These are phyloP conservation scores for Limnephilus marmoratus DNA, from an alignment of 2,888 invertebrate species.

Conservation along the genomic window DNA sequence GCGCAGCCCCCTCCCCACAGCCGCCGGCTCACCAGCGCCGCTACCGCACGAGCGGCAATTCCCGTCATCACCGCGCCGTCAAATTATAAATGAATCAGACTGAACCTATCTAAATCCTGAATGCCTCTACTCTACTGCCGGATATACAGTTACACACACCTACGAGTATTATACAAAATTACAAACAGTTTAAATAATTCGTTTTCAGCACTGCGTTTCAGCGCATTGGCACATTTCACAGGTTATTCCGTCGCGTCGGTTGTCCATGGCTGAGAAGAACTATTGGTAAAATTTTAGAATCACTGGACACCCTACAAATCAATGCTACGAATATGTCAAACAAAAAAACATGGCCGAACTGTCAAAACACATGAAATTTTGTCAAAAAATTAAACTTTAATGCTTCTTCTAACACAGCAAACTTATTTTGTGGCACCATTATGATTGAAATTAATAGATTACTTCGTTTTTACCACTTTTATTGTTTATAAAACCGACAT, in stretches of 20 bases:
- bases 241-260: not conserved
- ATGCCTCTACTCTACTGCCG: not conserved
- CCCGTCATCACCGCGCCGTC: conserved; percentile 22
- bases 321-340: too few species aligned
- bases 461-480: too few species aligned
- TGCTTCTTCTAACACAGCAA: too few species aligned
- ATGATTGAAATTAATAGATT: too few species aligned
- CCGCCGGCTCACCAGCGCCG: conserved; percentile 47
- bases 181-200: not conserved
- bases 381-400: too few species aligned
- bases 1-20: conserved; percentile 70
- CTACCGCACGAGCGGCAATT: not conserved
- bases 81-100: conserved; percentile 41
- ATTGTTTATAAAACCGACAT: too few species aligned
- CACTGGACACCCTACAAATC: too few species aligned
- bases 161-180: conserved; percentile 4
- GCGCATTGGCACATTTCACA: not conserved
- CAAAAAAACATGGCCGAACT: too few species aligned
- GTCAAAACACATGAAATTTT: too few species aligned
- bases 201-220: not conserved
- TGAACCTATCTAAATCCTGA: not conserved
- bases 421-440: too few species aligned
- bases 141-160: not conserved
- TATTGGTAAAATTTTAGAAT: not conserved
- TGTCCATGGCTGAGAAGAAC: not conserved